A percentile compares a stretch with the other conserved stretches of the same genome.
These are phyloP conservation scores for Macropus fuliginosus DNA, from an alignment of 2,797 vertebrate genomes.

Conservation along the genomic window DNA sequence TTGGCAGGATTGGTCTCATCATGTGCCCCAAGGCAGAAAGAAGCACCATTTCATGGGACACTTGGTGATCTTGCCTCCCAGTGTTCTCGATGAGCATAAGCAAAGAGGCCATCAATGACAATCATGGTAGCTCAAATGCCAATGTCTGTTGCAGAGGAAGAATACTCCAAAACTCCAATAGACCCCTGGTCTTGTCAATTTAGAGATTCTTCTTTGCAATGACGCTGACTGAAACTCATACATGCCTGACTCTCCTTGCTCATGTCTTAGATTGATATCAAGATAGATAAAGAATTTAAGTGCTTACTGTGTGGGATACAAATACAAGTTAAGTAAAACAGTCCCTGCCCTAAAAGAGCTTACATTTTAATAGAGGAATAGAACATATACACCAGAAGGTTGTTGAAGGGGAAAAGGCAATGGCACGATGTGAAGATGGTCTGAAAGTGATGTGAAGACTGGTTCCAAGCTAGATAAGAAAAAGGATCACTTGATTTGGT, in stretches of 20 bases:
- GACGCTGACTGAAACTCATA: background rate
- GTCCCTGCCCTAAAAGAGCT: background rate
- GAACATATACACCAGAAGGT: background rate
- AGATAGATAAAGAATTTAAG: background rate
- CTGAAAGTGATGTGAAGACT: background rate
- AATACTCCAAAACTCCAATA: background rate
- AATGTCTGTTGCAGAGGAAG: background rate
- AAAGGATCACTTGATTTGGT: background rate
- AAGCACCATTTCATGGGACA: background rate
- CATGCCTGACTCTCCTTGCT: background rate
- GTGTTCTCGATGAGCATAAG: background rate
- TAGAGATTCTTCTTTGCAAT: background rate
- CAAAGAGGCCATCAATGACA: background rate
- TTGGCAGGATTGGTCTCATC: background rate
- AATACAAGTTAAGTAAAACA: background rate
- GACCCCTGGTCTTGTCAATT: background rate
- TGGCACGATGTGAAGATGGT: background rate
- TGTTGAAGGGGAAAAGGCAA: background rate
- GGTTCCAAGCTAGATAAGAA: background rate
- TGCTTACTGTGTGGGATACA: background rate
- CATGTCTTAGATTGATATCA: background rate
- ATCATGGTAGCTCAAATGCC: background rate
- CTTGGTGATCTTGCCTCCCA: background rate
- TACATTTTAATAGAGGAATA: background rate
- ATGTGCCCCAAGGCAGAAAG: background rate